Conservation (phyloP, 2,113 vertebrate genomes). For the Oryzias celebensis region DNA sequence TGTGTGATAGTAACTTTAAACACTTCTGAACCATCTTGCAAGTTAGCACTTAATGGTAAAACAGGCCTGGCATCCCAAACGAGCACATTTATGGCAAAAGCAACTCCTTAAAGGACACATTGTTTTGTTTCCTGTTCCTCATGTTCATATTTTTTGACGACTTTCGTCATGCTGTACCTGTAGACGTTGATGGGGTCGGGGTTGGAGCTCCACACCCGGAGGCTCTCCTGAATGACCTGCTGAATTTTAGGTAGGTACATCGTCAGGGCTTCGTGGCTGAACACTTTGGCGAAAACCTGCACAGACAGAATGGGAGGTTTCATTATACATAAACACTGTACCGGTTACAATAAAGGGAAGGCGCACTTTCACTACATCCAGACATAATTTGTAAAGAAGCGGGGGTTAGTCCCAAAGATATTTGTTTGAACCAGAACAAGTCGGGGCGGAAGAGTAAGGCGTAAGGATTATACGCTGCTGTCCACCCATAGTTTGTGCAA, state of each 20-base stretch:
- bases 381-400: neutral
- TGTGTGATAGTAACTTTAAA: no score
- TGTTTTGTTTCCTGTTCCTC: no score
- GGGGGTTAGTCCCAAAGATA: neutral
- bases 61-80: no score
- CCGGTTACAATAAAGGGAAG: neutral
- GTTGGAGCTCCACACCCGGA: constrained; percentile 91
- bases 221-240: constrained; percentile 93
- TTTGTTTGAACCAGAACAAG: neutral
- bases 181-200: constrained; percentile 94
- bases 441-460: neutral
- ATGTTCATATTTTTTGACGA: neutral
- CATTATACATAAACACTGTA: neutral
- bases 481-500: neutral
- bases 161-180: constrained; percentile 41
- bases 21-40: no score
- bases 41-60: no score
- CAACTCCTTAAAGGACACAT: no score
- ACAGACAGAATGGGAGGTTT: neutral
- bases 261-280: constrained; percentile 95
- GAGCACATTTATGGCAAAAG: no score
- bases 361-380: neutral
- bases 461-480: neutral
- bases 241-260: constrained; percentile 97
- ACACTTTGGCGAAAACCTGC: constrained; percentile 96